Evolutionary conservation across 2,113 vertebrate species (phyloP), one percentile per base, ranked within the genome.

Genomic region (Fregetta grallaria): DNA sequence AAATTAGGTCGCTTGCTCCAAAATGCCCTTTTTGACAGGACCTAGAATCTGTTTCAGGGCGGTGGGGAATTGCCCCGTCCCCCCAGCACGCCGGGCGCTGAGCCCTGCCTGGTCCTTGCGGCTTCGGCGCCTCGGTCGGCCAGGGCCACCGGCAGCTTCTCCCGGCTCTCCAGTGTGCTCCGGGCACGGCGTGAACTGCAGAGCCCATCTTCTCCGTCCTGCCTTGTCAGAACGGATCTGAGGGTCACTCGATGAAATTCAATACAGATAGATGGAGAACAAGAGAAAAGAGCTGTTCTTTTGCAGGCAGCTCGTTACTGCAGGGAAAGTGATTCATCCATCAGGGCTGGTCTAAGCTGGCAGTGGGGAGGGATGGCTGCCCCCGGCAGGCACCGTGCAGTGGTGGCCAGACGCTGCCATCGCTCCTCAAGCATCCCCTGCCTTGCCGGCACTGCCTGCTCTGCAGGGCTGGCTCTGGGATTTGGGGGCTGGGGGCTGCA

Each of bases 131-230:
- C 77, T 78, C 66, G 29, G 3, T 71, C 42, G 4, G 42, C 50
- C 79, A 67, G 50, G 42, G 56, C 47, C 86, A 80, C 19, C 1
- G 1, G 62, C 88, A 82, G 50, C 61, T 75, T 44, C n/a, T 16
- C 40, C 27, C 2, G 0, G 6, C 61, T 91, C 56, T 40, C 13
- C 3, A 2, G 7, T 75, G 71, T 16, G 9, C 82, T 45, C 8
- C 0, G 2, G 62, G 63, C 53, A 30, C 0, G 0, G 42, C 4
- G 4, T 0, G 10, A 40, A 6, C 42, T 7, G 23, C 12, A 1
- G 50, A 85, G 59, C n/a, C 34, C 4, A 0, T 79, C 61, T 73
- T 58, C 32, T 58, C 26, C 49, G 5, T 50, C 65, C 47, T 3
- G 3, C 58, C 47, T 20, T 89, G 91, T 89, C 91, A 92, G n/a